phyloP scores from a whole-genome alignment of 2,797 vertebrate genomes.

The Columba guinea region DNA sequence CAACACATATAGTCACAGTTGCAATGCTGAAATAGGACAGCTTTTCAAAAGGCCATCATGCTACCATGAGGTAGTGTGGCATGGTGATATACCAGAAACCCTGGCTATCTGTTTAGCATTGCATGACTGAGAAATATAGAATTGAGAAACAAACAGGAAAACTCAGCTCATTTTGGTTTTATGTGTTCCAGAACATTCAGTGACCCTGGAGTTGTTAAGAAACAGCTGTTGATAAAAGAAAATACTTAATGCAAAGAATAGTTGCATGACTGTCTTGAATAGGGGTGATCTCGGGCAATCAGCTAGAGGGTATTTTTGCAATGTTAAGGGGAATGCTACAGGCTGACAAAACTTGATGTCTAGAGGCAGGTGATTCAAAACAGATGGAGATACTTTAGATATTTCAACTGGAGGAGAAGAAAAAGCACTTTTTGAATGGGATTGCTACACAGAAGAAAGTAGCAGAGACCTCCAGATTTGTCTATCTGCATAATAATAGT shows the following conservation, averaged over 20 bases:
- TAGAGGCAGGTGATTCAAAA: background rate
- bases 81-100: background rate
- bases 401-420: background rate
- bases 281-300: background rate
- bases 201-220: background rate
- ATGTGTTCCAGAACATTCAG: background rate
- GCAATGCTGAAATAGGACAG: background rate
- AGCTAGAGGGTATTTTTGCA: background rate
- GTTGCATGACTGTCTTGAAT: background rate
- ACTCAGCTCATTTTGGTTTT: background rate
- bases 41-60: background rate
- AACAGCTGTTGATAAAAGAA: background rate
- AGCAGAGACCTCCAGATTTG: background rate
- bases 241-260: background rate
- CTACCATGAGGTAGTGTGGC: background rate
- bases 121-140: background rate
- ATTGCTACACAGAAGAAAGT: background rate
- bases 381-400: background rate
- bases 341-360: background rate
- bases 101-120: background rate
- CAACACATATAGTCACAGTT: background rate
- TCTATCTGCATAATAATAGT: background rate
- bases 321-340: background rate
- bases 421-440: background rate
- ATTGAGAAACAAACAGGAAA: background rate